Evolutionary conservation across 2,888 invertebrate genomes (phyloP), one percentile per base, ranked within the genome.

Genomic region (Maniola hyperantus): DNA sequence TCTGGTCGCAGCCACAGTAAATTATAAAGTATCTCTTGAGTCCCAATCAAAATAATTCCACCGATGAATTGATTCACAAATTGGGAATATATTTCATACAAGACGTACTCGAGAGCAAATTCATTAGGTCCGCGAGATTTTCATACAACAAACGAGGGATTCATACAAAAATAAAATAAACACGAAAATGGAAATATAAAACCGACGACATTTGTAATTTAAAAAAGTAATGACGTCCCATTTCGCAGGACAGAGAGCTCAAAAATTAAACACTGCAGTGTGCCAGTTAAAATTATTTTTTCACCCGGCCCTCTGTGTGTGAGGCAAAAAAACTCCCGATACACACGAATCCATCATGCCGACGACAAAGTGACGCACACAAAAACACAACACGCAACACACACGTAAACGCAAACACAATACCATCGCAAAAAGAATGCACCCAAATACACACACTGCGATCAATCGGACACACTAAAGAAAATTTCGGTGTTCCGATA

Each of bases 231-330:
- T 91, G 91, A 89, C 90, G 89, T 89, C 88, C 88, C 89, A 88
- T 91, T 90, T 85, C 83, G 84, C 86, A 81, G 89, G 87, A 88
- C 88, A 86, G 88, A 88, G 85, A 88, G 87, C 89, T 86, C 90
- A 89, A 91, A 91, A 91, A 91, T 91, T 91, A 90, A 91, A 91
- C 91, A 87, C 84, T 87, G 84, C 86, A 85, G 84, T 89, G 90
- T 89, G 89, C 90, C 91, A 89, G 90, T 91, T 91, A 85, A 91
- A 89, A 91, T 89, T 90, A 91, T 91, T 91, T 92, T 91, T 91
- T 90, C 88, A 84, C 89, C 78, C 65, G 64, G 54, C 79, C 80
- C 83, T 80, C 81, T 88, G 86, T 89, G 87, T 86, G 87, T 72
- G 71, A 66, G 72, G 76, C 69, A 70, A 74, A 86, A 89, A 88